These are phyloP conservation scores for Liasis olivaceus DNA, from an alignment of 2,797 vertebrate species.

Conservation along the genomic window DNA sequence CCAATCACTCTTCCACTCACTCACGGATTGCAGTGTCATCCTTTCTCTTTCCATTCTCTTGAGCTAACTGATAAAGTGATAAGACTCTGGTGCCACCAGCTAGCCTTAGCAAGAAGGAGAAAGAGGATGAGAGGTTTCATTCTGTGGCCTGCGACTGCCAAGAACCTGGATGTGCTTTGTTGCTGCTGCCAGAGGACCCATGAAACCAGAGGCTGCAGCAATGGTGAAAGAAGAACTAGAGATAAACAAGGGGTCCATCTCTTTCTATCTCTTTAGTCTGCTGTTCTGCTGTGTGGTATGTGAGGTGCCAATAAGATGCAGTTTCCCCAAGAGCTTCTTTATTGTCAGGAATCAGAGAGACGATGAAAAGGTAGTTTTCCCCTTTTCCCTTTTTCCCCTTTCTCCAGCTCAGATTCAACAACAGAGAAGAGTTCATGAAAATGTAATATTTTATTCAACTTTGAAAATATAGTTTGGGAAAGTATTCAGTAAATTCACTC, in stretches of 20 bases:
- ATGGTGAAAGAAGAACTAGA: neutral
- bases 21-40: neutral
- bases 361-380: neutral
- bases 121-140: neutral
- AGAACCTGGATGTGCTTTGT: neutral
- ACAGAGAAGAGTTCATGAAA: neutral
- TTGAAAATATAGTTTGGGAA: neutral
- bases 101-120: neutral
- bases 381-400: neutral
- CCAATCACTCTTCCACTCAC: neutral
- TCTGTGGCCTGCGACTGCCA: neutral
- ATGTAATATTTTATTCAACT: neutral
- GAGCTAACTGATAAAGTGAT: neutral
- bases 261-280: neutral
- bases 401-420: neutral
- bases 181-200: neutral
- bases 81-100: neutral
- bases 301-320: neutral
- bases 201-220: neutral
- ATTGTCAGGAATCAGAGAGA: neutral
- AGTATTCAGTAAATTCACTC: neutral
- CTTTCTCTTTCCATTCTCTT: neutral
- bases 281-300: neutral
- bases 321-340: neutral
- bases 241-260: neutral